Percentiles rank a stretch among this genome's conserved stretches.
These are phyloP conservation scores for Xestia ashworthii DNA, from an alignment of 2,888 invertebrate genomes.

Conservation along the genomic window DNA sequence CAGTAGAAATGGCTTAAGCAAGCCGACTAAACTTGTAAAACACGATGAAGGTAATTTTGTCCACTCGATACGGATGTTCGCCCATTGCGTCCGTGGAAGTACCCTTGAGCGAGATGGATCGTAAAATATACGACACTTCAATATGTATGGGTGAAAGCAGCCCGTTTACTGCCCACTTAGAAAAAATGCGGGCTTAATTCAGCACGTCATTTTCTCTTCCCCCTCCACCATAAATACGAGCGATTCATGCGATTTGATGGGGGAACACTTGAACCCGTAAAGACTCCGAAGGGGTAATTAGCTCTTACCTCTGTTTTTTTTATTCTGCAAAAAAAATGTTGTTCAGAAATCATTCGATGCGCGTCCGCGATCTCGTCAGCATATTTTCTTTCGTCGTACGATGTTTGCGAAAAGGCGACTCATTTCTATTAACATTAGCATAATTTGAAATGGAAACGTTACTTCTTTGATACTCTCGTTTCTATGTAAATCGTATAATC, in stretches of 20 bases:
- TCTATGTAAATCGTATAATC: constrained; percentile 74
- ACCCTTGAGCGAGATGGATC: constrained; percentile 85
- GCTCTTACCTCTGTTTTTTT: constrained; percentile 73
- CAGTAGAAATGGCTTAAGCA: constrained; percentile 57
- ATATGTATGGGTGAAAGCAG: constrained; percentile 84
- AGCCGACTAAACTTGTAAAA: constrained; percentile 78
- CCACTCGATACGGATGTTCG: constrained; percentile 84
- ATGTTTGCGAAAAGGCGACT: constrained; percentile 71
- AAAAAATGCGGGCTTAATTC: constrained; percentile 90
- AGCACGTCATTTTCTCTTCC: constrained; percentile 82
- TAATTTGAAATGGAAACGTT: constrained; percentile 75
- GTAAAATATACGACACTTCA: constrained; percentile 89
- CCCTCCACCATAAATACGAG: constrained; percentile 82
- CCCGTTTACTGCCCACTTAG: constrained; percentile 88
- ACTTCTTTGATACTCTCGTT: constrained; percentile 76
- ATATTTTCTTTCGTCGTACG: constrained; percentile 68
- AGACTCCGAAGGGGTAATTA: constrained; percentile 81
- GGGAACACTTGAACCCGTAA: constrained; percentile 79
- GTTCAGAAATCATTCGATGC: constrained; percentile 61
- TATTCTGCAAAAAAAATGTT: constrained; percentile 53
- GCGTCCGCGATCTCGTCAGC: constrained; percentile 67
- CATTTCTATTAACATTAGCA: constrained; percentile 75
- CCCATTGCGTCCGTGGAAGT: constrained; percentile 77
- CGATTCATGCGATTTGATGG: constrained; percentile 85
- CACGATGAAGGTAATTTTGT: constrained; percentile 84